A percentile compares a stretch with the other conserved stretches of the same genome.
Conservation (phyloP, 1,140 invertebrate species). For the Drosophila chauvacae region DNA sequence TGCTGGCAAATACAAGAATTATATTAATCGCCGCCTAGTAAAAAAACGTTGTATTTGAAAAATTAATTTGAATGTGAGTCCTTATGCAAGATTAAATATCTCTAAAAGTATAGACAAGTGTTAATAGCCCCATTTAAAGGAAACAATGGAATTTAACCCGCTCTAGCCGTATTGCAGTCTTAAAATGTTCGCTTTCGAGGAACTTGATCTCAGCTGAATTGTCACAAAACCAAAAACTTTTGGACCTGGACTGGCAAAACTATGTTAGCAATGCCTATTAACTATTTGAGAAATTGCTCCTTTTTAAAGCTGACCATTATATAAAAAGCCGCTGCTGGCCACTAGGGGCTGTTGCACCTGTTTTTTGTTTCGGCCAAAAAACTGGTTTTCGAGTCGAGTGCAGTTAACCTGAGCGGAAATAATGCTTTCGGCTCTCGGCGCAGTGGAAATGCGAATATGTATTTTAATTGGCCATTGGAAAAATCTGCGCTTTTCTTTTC, state of each 20-base stretch:
- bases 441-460: slow-evolving; percentile 48
- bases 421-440: slow-evolving; percentile 29
- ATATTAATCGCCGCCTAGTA: too few species aligned
- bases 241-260: slow-evolving; percentile 14
- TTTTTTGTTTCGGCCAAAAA: slow-evolving; percentile 36
- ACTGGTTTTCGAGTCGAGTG: slow-evolving; percentile 43
- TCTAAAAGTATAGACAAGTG: background rate
- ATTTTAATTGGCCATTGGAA: slow-evolving; percentile 70
- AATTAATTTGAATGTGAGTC: background rate
- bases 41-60: background rate
- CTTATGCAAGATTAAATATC: background rate
- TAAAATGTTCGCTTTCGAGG: background rate
- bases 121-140: slow-evolving; percentile 3
- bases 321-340: slow-evolving; percentile 38
- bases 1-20: too few species aligned
- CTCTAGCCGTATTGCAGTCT: background rate
- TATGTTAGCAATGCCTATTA: slow-evolving; percentile 43
- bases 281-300: slow-evolving; percentile 35
- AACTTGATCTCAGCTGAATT: slow-evolving; percentile 30
- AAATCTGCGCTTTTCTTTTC: slow-evolving; percentile 54
- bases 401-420: slow-evolving; percentile 67
- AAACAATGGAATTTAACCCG: background rate
- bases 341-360: slow-evolving; percentile 36
- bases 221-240: slow-evolving; percentile 14
- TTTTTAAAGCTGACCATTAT: slow-evolving; percentile 43